Conservation (phyloP, 2,888 invertebrate genomes). For the Orgyia antiqua region DNA sequence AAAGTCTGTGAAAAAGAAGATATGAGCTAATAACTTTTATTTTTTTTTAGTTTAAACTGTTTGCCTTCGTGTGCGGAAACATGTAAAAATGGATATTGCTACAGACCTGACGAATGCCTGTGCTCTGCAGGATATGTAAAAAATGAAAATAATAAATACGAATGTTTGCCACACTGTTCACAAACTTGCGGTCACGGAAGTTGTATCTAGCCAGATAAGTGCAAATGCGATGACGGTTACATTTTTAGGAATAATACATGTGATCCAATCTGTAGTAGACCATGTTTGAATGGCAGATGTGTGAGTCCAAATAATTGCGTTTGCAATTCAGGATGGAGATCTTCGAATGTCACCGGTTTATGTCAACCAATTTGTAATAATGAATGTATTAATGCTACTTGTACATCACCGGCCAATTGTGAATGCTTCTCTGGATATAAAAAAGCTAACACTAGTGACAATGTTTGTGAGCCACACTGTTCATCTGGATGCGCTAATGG, state of each 20-base stretch:
- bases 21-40: too few species aligned
- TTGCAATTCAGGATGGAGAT: slow-evolving; percentile 10
- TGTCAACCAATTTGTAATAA: slow-evolving; percentile 10
- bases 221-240: too few species aligned
- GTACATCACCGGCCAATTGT: slow-evolving; percentile 12
- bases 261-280: background rate
- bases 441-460: background rate
- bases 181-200: too few species aligned
- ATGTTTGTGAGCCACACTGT: slow-evolving; percentile 4
- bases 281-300: slow-evolving; percentile 5
- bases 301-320: slow-evolving; percentile 9
- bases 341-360: background rate
- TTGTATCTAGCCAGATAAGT: too few species aligned
- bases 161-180: too few species aligned
- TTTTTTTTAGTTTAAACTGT: too few species aligned
- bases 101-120: too few species aligned
- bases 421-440: slow-evolving; percentile 7
- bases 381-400: slow-evolving; percentile 4
- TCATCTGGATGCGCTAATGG: background rate
- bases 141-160: too few species aligned
- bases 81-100: too few species aligned
- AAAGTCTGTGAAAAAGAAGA: too few species aligned
- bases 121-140: too few species aligned
- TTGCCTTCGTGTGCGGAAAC: too few species aligned
- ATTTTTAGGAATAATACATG: background rate